Percentiles rank a stretch among this genome's conserved stretches.
Conservation (phyloP, 2,113 vertebrate genomes). For the Clinocottus analis region DNA sequence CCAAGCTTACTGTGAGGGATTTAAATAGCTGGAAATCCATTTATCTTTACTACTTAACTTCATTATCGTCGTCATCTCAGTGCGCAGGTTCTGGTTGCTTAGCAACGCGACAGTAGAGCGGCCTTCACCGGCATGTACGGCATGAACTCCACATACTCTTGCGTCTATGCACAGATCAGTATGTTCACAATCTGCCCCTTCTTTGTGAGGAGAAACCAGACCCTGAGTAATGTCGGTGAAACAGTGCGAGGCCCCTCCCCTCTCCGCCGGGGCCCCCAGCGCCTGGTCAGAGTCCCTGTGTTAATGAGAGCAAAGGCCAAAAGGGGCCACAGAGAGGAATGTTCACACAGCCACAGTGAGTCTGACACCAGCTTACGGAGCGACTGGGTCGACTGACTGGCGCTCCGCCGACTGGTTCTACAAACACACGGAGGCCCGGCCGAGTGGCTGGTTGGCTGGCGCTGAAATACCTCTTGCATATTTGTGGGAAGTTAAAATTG, state of each 20-base stretch:
- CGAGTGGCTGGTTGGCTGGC: not conserved
- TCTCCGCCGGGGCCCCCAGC: slow-evolving; percentile 15
- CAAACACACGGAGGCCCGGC: not conserved
- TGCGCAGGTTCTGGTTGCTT: not conserved
- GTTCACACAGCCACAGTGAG: slow-evolving; percentile 56
- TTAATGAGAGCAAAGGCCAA: slow-evolving; percentile 70
- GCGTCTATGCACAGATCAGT: not conserved
- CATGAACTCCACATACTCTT: not conserved
- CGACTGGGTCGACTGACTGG: not conserved
- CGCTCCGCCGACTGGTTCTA: not conserved
- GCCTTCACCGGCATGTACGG: not conserved
- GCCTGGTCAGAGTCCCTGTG: slow-evolving; percentile 41
- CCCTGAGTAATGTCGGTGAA: slow-evolving; percentile 6
- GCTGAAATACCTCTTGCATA: not conserved
- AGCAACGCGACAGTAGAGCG: not conserved
- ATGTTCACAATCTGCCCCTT: not conserved
- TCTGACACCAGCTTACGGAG: slow-evolving; percentile 29
- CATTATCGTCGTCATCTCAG: not conserved
- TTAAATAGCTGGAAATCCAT: not conserved
- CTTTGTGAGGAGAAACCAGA: slow-evolving; percentile 18
- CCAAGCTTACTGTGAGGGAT: not conserved
- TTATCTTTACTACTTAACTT: not conserved
- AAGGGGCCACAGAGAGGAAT: slow-evolving; percentile 59
- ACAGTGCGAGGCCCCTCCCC: slow-evolving; percentile 8
- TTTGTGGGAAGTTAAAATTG: not conserved